Evolutionary conservation across 2,797 vertebrate species (phyloP).

Genomic region (Mus spretus): DNA sequence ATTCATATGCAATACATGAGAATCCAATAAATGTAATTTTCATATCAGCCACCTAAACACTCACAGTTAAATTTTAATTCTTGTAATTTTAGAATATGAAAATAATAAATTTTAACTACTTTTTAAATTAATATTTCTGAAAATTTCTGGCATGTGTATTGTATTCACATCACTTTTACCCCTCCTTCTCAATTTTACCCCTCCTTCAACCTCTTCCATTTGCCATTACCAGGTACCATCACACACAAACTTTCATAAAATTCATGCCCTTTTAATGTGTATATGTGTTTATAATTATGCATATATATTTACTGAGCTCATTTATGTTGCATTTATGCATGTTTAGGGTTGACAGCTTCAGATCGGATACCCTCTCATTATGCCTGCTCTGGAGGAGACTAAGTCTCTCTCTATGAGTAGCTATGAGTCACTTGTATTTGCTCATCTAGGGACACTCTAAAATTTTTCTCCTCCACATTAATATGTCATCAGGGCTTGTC

Average conservation of each 20-base stretch:
- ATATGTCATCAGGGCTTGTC: background rate
- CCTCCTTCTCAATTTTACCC: background rate
- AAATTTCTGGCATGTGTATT: background rate
- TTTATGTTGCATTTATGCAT: background rate
- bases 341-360: background rate
- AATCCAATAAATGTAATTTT: too few species aligned
- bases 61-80: background rate
- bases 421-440: background rate
- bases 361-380: background rate
- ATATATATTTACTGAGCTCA: background rate
- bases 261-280: background rate
- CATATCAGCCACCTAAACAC: background rate
- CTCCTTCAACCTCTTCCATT: background rate
- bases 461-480: background rate
- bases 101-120: background rate
- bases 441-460: background rate
- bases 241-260: background rate
- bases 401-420: background rate
- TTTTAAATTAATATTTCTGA: background rate
- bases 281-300: background rate
- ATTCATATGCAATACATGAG: background rate
- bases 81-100: background rate
- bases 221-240: background rate
- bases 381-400: background rate
- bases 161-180: background rate